These are phyloP conservation scores for Ornithorhynchus anatinus DNA, from an alignment of 2,113 vertebrate species.

Conservation along the genomic window DNA sequence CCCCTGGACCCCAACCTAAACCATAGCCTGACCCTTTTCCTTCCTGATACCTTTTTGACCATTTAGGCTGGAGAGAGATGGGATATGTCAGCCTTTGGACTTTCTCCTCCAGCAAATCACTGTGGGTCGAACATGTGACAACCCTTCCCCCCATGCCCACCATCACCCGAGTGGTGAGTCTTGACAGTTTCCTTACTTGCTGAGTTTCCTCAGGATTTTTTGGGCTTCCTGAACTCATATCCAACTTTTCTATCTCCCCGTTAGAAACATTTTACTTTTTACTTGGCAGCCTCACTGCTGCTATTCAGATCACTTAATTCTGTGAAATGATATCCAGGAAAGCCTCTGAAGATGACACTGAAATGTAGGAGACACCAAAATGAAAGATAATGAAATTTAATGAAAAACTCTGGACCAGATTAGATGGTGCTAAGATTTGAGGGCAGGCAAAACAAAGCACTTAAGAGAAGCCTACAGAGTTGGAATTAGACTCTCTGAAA, in stretches of 20 bases:
- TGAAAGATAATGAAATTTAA: constrained; percentile 65
- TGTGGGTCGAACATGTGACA: too few relatives aligned
- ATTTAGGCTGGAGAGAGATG: too few relatives aligned
- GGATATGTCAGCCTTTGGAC: too few relatives aligned
- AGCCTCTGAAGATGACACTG: constrained; percentile 47
- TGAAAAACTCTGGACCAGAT: constrained; percentile 64
- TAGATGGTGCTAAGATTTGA: constrained; percentile 50
- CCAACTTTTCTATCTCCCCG: neutral
- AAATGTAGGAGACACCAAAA: constrained; percentile 17
- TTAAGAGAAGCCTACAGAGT: constrained; percentile 49
- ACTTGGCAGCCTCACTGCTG: neutral
- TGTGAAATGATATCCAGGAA: constrained; percentile 34
- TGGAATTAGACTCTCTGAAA: constrained; percentile 46
- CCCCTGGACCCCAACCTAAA: too few relatives aligned
- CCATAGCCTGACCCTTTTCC: too few relatives aligned
- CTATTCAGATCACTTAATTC: constrained; percentile 63
- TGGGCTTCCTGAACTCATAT: too few relatives aligned
- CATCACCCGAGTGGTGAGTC: too few relatives aligned
- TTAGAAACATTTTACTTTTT: constrained; percentile 9
- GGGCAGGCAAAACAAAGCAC: constrained; percentile 64
- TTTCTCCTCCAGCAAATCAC: too few relatives aligned
- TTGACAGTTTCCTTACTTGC: too few relatives aligned
- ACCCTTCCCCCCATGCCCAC: too few relatives aligned
- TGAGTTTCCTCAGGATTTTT: too few relatives aligned
- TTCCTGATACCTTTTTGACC: too few relatives aligned